These are phyloP conservation scores for Chunga burmeisteri DNA, from an alignment of 2,113 vertebrate genomes.

Conservation along the genomic window DNA sequence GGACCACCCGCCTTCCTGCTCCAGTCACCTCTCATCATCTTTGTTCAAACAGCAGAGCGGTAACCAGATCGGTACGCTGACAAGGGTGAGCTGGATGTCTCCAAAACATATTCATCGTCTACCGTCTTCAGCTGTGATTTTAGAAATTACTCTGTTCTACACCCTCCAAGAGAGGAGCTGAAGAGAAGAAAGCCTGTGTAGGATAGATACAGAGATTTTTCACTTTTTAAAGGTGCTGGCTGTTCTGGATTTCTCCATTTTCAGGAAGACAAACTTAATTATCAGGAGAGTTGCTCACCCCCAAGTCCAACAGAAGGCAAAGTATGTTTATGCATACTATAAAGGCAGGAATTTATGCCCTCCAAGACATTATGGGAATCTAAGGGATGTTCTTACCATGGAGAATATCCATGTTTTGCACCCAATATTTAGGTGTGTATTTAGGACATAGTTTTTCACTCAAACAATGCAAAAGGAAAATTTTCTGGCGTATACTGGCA, in stretches of 20 bases:
- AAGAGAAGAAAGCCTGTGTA: not conserved
- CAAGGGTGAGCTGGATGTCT: not conserved
- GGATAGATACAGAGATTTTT: not conserved
- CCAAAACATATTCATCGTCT: not conserved
- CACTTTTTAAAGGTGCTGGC: not conserved
- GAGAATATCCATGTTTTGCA: not conserved
- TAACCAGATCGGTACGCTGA: fast-evolving
- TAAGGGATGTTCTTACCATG: not conserved
- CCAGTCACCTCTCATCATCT: not conserved
- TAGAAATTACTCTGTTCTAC: not conserved
- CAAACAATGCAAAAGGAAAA: not conserved
- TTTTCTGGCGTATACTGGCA: not conserved
- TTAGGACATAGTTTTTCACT: not conserved
- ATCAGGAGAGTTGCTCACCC: not conserved
- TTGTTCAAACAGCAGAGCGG: not conserved
- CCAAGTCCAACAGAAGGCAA: not conserved
- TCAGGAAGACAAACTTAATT: not conserved
- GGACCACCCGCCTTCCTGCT: not conserved
- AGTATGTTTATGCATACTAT: not conserved
- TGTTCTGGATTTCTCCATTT: not conserved
- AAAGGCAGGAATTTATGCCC: not conserved
- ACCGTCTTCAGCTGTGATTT: not conserved
- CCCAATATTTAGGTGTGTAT: not conserved
- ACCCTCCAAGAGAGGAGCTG: not conserved
- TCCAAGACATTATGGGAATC: not conserved